Evolutionary conservation across 2,888 invertebrate genomes (phyloP).

Genomic region (Pachycephus smyrnensis): DNA sequence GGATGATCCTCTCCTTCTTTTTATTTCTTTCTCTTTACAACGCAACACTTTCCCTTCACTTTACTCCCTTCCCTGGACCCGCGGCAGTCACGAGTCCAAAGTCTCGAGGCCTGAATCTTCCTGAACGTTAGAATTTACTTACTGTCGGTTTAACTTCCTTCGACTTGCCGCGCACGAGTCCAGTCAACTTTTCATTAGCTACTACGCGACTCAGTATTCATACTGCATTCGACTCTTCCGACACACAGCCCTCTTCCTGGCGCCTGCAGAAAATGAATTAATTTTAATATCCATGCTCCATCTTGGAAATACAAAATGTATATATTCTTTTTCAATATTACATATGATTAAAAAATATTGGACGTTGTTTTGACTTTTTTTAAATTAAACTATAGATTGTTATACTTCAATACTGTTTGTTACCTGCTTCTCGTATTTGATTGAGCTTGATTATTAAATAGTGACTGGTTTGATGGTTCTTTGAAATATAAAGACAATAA

Average conservation of each 20-base stretch:
- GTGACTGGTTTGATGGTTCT: background rate
- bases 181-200: background rate
- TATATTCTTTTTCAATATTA: background rate
- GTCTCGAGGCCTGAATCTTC: background rate
- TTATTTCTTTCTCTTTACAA: background rate
- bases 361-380: background rate
- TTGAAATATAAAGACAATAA: background rate
- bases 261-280: background rate
- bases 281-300: background rate
- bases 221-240: background rate
- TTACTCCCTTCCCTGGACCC: background rate
- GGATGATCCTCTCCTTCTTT: background rate
- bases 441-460: background rate
- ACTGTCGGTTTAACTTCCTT: background rate
- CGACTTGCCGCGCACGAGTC: background rate
- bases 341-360: background rate
- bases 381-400: background rate
- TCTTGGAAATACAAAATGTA: background rate
- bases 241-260: background rate
- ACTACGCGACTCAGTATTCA: background rate
- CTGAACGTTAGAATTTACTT: background rate
- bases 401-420: background rate
- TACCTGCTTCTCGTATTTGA: background rate
- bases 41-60: background rate
- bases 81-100: background rate